phyloP scores from a whole-genome alignment of 1,140 invertebrate species.

The Papilio helenus region DNA sequence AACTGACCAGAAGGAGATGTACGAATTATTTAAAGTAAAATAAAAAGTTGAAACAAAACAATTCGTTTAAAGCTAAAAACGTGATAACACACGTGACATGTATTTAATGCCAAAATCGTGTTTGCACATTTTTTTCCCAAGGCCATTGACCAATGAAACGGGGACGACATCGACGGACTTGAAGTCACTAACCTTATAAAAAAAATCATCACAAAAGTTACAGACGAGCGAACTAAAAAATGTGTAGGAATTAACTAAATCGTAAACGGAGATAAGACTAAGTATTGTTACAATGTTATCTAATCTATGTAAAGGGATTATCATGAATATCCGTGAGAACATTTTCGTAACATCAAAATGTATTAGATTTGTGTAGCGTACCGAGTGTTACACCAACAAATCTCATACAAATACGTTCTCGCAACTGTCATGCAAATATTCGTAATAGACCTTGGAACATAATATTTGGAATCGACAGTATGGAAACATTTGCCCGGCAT shows the following conservation, averaged over 20 bases:
- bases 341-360: too few species aligned
- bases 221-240: not conserved
- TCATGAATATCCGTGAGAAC: too few species aligned
- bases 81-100: conserved; percentile 7
- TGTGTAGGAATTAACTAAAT: too few species aligned
- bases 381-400: too few species aligned
- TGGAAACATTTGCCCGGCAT: too few species aligned
- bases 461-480: too few species aligned
- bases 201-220: not conserved
- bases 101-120: conserved; percentile 14
- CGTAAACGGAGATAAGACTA: too few species aligned
- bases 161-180: not conserved
- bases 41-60: not conserved
- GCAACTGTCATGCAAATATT: too few species aligned
- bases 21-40: not conserved
- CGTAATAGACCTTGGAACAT: too few species aligned
- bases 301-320: not conserved
- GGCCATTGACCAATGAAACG: not conserved
- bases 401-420: too few species aligned
- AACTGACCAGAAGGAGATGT: not conserved
- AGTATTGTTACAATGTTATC: too few species aligned
- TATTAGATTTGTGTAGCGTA: too few species aligned
- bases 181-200: not conserved
- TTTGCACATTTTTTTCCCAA: not conserved
- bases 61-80: not conserved